A percentile compares a stretch with the other conserved stretches of the same genome.
Evolutionary conservation across 2,113 vertebrate genomes (phyloP).

Genomic region (Trochalopteron elliotii): DNA sequence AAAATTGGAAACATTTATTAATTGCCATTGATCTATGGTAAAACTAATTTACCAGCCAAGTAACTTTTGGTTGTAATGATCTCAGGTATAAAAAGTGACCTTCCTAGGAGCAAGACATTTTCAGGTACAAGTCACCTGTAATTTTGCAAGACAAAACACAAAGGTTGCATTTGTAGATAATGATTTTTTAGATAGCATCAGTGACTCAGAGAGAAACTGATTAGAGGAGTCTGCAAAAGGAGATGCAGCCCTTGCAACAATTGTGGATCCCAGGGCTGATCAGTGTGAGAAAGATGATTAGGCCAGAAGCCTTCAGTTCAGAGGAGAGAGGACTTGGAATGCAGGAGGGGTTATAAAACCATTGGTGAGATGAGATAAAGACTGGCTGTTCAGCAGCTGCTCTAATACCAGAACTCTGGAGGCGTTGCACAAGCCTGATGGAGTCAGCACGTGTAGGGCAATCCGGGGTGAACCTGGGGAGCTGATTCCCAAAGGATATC

Average conservation of each 20-base stretch:
- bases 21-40: not conserved
- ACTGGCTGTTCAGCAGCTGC: not conserved
- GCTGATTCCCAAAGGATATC: not conserved
- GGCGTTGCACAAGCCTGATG: not conserved
- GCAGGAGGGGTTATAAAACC: not conserved
- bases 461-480: not conserved
- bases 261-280: not conserved
- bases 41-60: not conserved
- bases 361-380: not conserved
- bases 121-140: not conserved
- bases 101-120: not conserved
- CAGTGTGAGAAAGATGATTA: not conserved
- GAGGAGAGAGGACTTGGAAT: not conserved
- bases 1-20: not conserved
- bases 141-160: not conserved
- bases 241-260: not conserved
- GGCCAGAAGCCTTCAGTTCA: not conserved
- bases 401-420: not conserved
- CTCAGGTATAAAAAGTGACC: not conserved
- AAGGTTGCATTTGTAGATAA: not conserved
- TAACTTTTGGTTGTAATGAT: not conserved
- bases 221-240: not conserved
- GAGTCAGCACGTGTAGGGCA: not conserved
- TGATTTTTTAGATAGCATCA: not conserved
- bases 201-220: not conserved